A percentile compares a stretch with the other conserved stretches of the same genome.
Evolutionary conservation across 2,888 invertebrate species (phyloP).

Genomic region (Eudasyphora cyanicolor): DNA sequence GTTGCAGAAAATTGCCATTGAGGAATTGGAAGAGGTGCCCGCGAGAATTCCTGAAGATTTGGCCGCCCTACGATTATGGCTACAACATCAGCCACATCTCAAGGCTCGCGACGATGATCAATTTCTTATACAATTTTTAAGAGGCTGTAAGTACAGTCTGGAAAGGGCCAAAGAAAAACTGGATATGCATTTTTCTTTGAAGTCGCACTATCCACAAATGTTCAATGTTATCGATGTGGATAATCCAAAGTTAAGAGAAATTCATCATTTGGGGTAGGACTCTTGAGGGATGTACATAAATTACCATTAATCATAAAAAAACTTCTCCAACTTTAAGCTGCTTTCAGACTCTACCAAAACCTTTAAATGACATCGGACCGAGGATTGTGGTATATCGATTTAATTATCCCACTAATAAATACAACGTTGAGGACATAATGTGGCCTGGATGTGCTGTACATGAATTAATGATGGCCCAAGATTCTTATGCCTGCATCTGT

Average conservation of each 20-base stretch:
- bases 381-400: slow-evolving; percentile 81
- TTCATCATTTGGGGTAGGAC: slow-evolving; percentile 74
- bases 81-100: slow-evolving; percentile 81
- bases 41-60: slow-evolving; percentile 73
- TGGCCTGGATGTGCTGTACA: neutral
- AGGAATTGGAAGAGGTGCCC: slow-evolving; percentile 77
- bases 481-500: slow-evolving; percentile 82
- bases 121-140: slow-evolving; percentile 83
- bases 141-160: slow-evolving; percentile 85
- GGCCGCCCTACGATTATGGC: slow-evolving; percentile 80
- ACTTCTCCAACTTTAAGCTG: no score
- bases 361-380: slow-evolving; percentile 80
- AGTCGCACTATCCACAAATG: slow-evolving; percentile 71
- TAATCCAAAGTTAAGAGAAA: slow-evolving; percentile 69
- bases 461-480: slow-evolving; percentile 81
- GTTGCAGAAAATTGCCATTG: slow-evolving; percentile 77
- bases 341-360: slow-evolving; percentile 78
- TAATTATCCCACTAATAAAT: slow-evolving; percentile 79
- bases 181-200: slow-evolving; percentile 82
- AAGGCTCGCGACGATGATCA: slow-evolving; percentile 80
- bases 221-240: slow-evolving; percentile 77
- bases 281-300: no score
- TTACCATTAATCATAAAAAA: no score
- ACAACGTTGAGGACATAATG: slow-evolving; percentile 80
- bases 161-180: slow-evolving; percentile 84